These are phyloP conservation scores for Sesia bembeciformis DNA, from an alignment of 2,888 invertebrate genomes.

Conservation along the genomic window DNA sequence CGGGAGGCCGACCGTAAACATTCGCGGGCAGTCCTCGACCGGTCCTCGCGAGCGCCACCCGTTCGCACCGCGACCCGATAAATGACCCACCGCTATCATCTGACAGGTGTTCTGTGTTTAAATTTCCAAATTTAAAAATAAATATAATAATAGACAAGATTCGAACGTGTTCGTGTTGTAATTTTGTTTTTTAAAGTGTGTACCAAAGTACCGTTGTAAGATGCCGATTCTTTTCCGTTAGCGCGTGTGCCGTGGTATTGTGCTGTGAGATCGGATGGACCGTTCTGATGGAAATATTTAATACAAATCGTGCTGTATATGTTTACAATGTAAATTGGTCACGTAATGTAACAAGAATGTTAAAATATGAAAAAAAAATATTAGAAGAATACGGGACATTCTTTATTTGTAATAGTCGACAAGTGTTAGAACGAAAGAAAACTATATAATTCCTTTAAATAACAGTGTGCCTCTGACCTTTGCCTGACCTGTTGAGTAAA, in stretches of 20 bases:
- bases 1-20: constrained; percentile 59
- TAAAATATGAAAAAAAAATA: no score
- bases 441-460: no score
- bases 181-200: constrained; percentile 11
- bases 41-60: constrained; percentile 50
- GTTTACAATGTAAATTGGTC: background rate
- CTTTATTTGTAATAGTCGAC: no score
- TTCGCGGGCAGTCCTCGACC: constrained; percentile 56
- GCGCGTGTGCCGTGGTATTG: constrained; percentile 41
- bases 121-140: constrained; percentile 25
- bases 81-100: constrained; percentile 21
- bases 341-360: background rate
- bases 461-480: background rate
- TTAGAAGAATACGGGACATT: no score
- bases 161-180: constrained; percentile 39
- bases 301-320: background rate
- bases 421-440: no score
- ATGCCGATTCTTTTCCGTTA: constrained; percentile 35
- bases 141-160: constrained; percentile 32
- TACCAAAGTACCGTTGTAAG: constrained; percentile 31
- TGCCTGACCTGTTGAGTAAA: background rate
- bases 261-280: constrained; percentile 42
- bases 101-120: constrained; percentile 40
- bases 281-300: constrained; percentile 29
- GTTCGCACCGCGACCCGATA: constrained; percentile 17